These are phyloP conservation scores for Conus canariensis DNA, from an alignment of 2,888 invertebrate species.

Conservation along the genomic window DNA sequence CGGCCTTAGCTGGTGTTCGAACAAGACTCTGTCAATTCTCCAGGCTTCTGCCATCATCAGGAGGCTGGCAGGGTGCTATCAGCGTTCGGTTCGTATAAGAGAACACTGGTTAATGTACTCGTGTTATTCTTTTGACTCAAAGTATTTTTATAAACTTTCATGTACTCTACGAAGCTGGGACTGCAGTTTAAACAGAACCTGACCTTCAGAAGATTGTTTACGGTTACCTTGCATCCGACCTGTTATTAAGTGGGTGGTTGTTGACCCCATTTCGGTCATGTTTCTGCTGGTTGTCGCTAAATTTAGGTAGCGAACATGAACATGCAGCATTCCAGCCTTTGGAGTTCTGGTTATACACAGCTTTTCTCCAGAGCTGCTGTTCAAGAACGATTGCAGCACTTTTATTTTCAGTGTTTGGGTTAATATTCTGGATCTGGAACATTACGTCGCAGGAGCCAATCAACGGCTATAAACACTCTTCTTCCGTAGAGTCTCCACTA, in stretches of 20 bases:
- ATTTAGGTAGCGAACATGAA: neutral
- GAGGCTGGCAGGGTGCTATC: constrained; percentile 15
- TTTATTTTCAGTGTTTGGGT: no score
- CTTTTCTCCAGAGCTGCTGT: no score
- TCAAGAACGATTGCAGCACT: no score
- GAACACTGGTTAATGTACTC: neutral
- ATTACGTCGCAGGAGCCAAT: no score
- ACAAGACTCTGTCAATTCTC: constrained; percentile 25
- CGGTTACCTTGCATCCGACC: neutral
- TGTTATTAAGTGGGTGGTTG: neutral
- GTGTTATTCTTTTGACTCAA: neutral
- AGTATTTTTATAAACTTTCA: neutral
- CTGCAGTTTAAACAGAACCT: neutral
- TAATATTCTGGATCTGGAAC: no score
- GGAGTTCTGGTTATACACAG: no score
- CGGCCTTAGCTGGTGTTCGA: constrained; percentile 29
- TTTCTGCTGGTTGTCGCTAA: neutral
- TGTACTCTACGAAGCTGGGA: neutral
- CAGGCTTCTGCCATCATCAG: constrained; percentile 26
- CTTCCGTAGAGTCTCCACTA: no score
- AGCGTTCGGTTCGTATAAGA: constrained; percentile 21
- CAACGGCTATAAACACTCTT: no score
- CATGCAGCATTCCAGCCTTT: no score
- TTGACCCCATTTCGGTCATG: constrained; percentile 11
- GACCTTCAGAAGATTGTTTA: constrained; percentile 38